phyloP scores from a whole-genome alignment of 2,888 invertebrate genomes.

The Agrochola lota region DNA sequence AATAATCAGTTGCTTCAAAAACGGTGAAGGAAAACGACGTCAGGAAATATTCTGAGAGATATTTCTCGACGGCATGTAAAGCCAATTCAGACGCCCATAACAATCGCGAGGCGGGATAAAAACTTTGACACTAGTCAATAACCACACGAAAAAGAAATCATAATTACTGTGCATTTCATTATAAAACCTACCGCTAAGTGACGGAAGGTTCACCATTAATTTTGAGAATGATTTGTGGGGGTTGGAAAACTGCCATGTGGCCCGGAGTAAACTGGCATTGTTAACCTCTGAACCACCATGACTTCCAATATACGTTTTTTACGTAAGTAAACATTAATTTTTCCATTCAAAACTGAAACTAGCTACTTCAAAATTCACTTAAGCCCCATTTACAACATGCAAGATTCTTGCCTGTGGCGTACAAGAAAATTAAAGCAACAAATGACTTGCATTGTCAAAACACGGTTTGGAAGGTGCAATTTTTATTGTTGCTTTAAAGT shows the following conservation, averaged over 20 bases:
- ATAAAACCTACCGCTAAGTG: neutral
- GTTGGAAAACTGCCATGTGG: conserved; percentile 2
- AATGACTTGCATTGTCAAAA: neutral
- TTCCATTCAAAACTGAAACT: neutral
- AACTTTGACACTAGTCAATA: too few species aligned
- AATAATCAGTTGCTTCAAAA: too few species aligned
- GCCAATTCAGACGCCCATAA: too few species aligned
- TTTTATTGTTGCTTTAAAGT: neutral
- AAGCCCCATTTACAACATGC: neutral
- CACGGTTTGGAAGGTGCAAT: neutral
- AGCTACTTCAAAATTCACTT: neutral
- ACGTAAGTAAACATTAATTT: neutral
- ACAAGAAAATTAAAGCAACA: neutral
- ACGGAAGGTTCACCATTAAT: neutral
- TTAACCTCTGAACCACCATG: conserved; percentile 2
- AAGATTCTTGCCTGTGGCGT: neutral
- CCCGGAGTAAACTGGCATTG: neutral
- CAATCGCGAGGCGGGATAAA: too few species aligned
- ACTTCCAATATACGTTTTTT: neutral
- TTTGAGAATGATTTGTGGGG: neutral
- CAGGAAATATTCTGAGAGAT: too few species aligned
- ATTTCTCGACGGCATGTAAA: too few species aligned
- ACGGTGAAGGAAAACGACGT: too few species aligned
- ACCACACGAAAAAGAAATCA: too few species aligned
- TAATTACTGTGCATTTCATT: neutral